Percentiles rank a stretch among this genome's conserved stretches.
Conservation (phyloP, 2,797 vertebrate species). For the Coluber constrictor region DNA sequence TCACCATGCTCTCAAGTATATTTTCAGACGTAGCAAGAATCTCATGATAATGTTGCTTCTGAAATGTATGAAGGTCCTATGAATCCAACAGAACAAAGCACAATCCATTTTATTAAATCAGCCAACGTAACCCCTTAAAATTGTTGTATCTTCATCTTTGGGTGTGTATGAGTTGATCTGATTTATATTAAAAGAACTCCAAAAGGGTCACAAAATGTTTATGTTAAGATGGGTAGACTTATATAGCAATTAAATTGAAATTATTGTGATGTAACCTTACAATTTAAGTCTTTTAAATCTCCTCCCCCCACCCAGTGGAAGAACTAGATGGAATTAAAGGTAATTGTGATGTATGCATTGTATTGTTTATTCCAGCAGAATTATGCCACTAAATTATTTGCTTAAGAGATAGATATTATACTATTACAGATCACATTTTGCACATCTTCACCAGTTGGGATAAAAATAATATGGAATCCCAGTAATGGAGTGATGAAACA, state of each 20-base stretch:
- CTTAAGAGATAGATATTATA: not conserved
- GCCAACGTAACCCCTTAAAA: not conserved
- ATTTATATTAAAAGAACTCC: conserved; percentile 42
- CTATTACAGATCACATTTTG: not conserved
- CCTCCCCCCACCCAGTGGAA: not conserved
- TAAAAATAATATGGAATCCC: not conserved
- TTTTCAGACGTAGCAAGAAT: not conserved
- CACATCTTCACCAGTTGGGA: not conserved
- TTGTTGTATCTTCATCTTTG: conserved; percentile 30
- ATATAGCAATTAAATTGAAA: conserved; percentile 18
- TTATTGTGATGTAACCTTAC: not conserved
- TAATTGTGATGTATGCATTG: not conserved
- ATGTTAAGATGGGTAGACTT: not conserved
- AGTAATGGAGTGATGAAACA: not conserved
- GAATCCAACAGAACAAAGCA: conserved; percentile 26
- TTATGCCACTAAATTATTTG: not conserved
- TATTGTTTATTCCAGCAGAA: not conserved
- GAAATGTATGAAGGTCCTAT: conserved; percentile 15
- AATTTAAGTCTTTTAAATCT: not conserved
- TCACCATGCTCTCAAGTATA: not conserved
- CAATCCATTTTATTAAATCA: conserved; percentile 44
- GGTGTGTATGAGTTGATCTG: conserved; percentile 27
- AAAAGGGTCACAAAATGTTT: conserved; percentile 13
- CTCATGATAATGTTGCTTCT: conserved; percentile 1
- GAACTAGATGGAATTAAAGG: not conserved